Conservation (phyloP, 1,140 invertebrate species). For the Eurosta solidaginis region DNA sequence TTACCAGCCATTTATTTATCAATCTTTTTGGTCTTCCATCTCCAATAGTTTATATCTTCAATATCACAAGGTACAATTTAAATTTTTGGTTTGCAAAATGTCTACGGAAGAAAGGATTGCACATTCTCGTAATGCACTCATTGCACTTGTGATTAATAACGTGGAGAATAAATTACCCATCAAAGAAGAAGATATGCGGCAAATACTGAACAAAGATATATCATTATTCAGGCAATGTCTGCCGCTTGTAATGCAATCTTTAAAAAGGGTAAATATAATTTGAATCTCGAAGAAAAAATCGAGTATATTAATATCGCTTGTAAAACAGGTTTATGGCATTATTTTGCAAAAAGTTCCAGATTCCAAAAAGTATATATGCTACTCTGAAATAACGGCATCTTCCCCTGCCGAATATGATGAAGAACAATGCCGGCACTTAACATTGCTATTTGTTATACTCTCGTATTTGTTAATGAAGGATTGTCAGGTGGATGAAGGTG, state of each 20-base stretch:
- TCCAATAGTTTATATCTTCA: background rate
- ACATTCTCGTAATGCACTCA: conserved; percentile 12
- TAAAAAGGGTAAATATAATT: conserved; percentile 25
- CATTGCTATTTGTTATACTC: conserved; percentile 44
- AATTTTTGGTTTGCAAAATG: background rate
- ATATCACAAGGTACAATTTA: background rate
- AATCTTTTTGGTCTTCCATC: no score
- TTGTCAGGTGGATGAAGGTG: conserved; percentile 34
- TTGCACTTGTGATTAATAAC: conserved; percentile 27
- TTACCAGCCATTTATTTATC: no score
- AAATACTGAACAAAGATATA: background rate
- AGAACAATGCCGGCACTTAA: conserved; percentile 29
- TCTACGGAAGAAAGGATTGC: background rate
- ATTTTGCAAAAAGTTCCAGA: conserved; percentile 21
- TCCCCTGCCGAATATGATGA: conserved; percentile 11
- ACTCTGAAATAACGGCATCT: background rate
- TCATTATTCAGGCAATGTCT: background rate
- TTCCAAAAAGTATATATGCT: conserved; percentile 29
- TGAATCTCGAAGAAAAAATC: background rate
- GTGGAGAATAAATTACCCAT: conserved; percentile 29
- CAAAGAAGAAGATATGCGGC: conserved; percentile 31
- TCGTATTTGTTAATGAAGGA: conserved; percentile 39
- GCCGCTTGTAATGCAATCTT: conserved; percentile 1
- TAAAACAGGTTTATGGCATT: conserved; percentile 30
- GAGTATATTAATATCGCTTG: background rate